phyloP scores from a whole-genome alignment of 2,888 invertebrate genomes.

The Drosophila lacicola region DNA sequence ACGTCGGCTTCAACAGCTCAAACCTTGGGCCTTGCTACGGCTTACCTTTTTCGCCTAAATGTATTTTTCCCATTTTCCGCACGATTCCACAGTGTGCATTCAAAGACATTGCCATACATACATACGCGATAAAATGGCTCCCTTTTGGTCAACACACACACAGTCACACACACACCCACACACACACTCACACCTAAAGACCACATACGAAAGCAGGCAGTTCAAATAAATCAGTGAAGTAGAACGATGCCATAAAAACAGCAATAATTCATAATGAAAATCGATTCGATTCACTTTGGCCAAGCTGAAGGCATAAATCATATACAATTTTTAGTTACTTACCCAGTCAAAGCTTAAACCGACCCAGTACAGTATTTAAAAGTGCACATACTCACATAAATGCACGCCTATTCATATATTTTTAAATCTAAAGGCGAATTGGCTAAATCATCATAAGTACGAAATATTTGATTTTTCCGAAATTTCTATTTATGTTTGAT shows the following conservation, averaged over 20 bases:
- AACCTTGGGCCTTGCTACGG: slow-evolving; percentile 17
- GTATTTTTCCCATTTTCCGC: slow-evolving; percentile 73
- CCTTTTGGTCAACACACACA: slow-evolving; percentile 37
- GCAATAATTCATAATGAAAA: slow-evolving; percentile 75
- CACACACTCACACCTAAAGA: slow-evolving; percentile 14
- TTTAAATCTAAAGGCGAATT: slow-evolving; percentile 21
- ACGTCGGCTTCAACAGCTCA: slow-evolving; percentile 18
- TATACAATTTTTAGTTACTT: slow-evolving; percentile 54
- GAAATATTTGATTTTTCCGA: slow-evolving; percentile 25
- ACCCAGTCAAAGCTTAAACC: slow-evolving; percentile 42
- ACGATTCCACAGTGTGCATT: slow-evolving; percentile 72
- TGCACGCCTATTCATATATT: background rate
- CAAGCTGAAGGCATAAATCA: slow-evolving; percentile 65
- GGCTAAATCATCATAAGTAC: slow-evolving; percentile 32
- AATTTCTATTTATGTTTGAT: slow-evolving; percentile 6
- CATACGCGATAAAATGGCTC: slow-evolving; percentile 46
- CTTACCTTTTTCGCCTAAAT: slow-evolving; percentile 59
- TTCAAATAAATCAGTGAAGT: slow-evolving; percentile 67
- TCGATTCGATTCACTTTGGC: slow-evolving; percentile 71
- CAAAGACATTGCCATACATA: slow-evolving; percentile 56
- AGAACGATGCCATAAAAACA: slow-evolving; percentile 70
- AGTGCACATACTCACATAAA: slow-evolving; percentile 16
- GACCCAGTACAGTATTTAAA: slow-evolving; percentile 29
- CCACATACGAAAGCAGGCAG: slow-evolving; percentile 31
- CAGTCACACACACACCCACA: slow-evolving; percentile 1